A percentile compares a stretch with the other conserved stretches of the same genome.
These are phyloP conservation scores for Corydoras sp. DNA, from an alignment of 2,113 vertebrate genomes.

Conservation along the genomic window DNA sequence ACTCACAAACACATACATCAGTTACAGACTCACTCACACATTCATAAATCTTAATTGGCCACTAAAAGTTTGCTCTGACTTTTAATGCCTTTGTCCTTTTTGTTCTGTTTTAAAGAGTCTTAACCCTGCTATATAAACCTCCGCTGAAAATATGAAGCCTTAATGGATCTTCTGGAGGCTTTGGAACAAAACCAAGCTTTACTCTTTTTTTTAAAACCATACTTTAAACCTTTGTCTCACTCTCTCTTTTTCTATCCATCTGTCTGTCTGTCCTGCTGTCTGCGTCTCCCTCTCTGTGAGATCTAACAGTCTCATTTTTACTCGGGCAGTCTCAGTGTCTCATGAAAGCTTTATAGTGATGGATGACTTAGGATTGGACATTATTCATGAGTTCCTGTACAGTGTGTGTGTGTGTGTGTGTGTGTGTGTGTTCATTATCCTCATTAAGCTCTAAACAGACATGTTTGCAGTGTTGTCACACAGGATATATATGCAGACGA, in stretches of 20 bases:
- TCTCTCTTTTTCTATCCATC: background rate
- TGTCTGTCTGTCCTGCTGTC: background rate
- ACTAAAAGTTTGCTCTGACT: no score
- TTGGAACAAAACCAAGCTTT: background rate
- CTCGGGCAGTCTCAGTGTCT: conserved; percentile 28
- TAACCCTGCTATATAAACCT: no score
- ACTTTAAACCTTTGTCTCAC: background rate
- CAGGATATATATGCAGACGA: background rate
- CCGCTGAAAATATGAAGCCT: no score
- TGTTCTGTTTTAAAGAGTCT: no score
- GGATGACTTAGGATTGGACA: conserved; percentile 27
- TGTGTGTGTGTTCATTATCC: background rate
- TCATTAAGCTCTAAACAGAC: background rate
- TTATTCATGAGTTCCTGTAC: conserved; percentile 40
- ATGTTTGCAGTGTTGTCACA: no score
- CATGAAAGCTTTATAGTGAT: conserved; percentile 46
- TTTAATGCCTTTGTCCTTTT: no score
- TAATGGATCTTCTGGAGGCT: no score
- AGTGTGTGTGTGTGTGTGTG: background rate
- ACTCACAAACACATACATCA: no score
- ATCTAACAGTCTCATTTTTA: conserved; percentile 32
- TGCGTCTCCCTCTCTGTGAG: background rate
- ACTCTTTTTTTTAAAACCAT: background rate
- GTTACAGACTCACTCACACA: no score
- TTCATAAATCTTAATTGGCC: no score